A percentile compares a stretch with the other conserved stretches of the same genome.
Evolutionary conservation across 2,888 invertebrate genomes (phyloP).

Genomic region (Andrena chrysosceles): DNA sequence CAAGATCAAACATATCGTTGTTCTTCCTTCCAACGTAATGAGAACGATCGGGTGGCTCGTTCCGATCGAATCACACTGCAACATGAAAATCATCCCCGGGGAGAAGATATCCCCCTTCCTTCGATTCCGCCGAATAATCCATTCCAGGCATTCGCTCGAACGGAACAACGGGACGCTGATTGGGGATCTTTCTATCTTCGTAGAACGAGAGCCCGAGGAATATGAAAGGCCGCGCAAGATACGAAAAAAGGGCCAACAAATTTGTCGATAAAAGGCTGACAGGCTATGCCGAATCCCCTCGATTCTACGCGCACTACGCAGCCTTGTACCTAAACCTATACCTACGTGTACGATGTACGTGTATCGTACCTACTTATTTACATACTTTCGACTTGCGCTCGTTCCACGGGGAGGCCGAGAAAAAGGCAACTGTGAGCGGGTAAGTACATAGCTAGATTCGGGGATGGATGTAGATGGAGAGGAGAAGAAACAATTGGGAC

Average conservation of each 20-base stretch:
- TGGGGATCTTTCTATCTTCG: background rate
- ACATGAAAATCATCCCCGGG: constrained; percentile 19
- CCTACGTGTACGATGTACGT: too few species aligned
- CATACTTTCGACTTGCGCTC: background rate
- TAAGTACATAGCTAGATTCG: background rate
- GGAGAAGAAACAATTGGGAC: constrained; percentile 50
- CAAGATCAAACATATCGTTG: constrained; percentile 7
- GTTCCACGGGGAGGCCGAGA: background rate
- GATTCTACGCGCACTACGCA: background rate
- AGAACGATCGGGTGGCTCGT: constrained; percentile 36
- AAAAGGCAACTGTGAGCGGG: background rate
- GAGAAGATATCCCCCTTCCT: constrained; percentile 22
- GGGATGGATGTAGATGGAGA: background rate
- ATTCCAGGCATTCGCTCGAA: constrained; percentile 59
- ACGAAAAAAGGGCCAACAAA: background rate
- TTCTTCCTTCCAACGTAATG: constrained; percentile 10
- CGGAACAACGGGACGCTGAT: constrained; percentile 1
- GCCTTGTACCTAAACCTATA: too few species aligned
- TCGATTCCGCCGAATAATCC: constrained; percentile 63
- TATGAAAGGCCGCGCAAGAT: background rate
- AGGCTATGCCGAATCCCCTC: background rate
- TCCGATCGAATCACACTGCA: constrained; percentile 40
- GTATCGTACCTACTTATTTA: background rate
- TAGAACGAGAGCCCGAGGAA: background rate
- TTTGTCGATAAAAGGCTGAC: constrained; percentile 29